Conservation (phyloP, 2,888 invertebrate genomes). For the Tetheella fluctuosa region DNA sequence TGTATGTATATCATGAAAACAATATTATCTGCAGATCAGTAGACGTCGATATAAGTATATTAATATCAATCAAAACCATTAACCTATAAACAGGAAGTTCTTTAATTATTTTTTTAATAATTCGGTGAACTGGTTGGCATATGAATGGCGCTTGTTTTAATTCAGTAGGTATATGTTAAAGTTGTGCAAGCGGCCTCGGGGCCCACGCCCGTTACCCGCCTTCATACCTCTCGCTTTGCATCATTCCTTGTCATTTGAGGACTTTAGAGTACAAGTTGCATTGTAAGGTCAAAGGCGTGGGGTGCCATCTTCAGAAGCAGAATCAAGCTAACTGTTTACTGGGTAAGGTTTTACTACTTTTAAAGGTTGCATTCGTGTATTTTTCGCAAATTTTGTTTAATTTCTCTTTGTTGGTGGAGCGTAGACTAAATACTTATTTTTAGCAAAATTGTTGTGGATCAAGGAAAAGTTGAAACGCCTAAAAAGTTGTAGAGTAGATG, state of each 20-base stretch:
- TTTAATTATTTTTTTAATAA: not conserved
- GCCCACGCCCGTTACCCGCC: slow-evolving; percentile 57
- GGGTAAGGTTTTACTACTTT: not conserved
- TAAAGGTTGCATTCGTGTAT: not conserved
- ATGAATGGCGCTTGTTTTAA: slow-evolving; percentile 14
- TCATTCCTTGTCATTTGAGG: slow-evolving; percentile 22
- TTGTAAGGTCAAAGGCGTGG: slow-evolving; percentile 36
- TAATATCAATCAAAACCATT: not conserved
- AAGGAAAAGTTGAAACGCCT: not conserved
- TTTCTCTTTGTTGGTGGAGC: not conserved
- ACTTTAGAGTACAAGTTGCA: slow-evolving; percentile 27
- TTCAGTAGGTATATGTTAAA: slow-evolving; percentile 28
- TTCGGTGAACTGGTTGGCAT: not conserved
- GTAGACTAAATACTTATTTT: too few species aligned
- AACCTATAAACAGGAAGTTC: not conserved
- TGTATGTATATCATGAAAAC: too few species aligned
- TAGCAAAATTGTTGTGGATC: not conserved
- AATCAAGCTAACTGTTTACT: slow-evolving; percentile 20
- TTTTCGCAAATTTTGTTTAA: not conserved
- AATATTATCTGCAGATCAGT: too few species aligned
- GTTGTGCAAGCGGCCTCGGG: slow-evolving; percentile 70
- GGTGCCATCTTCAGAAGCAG: slow-evolving; percentile 28
- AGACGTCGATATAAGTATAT: too few species aligned
- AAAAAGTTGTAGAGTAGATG: not conserved
- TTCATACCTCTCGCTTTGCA: slow-evolving; percentile 45